Conservation (phyloP, 2,888 invertebrate genomes). For the Limnephilus auricula region DNA sequence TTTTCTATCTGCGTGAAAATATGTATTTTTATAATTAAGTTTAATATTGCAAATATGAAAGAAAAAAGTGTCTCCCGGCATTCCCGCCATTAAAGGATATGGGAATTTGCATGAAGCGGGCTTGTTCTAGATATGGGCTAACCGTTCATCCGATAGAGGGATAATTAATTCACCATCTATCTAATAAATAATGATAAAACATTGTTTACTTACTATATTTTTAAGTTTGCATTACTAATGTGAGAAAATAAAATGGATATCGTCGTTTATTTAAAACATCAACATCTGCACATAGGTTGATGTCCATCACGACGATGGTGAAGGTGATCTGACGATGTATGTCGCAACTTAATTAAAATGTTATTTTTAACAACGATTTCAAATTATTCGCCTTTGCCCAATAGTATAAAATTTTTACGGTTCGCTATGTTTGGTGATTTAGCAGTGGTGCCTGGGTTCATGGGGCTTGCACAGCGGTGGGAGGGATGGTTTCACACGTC, state of each 20-base stretch:
- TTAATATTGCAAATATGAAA: slow-evolving; percentile 43
- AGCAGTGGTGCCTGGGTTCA: too few species aligned
- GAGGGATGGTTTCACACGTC: too few species aligned
- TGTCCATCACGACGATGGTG: not conserved
- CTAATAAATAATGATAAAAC: not conserved
- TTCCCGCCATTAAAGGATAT: slow-evolving; percentile 32
- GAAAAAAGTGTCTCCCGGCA: slow-evolving; percentile 26
- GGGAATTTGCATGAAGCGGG: slow-evolving; percentile 52
- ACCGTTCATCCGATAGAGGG: slow-evolving; percentile 19
- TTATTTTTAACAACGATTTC: too few species aligned
- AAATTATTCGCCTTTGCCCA: too few species aligned
- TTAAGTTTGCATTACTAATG: not conserved
- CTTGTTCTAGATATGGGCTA: slow-evolving; percentile 41
- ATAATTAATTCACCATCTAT: not conserved
- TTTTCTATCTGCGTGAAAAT: slow-evolving; percentile 32
- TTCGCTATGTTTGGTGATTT: too few species aligned
- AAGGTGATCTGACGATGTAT: too few species aligned
- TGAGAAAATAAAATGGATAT: not conserved
- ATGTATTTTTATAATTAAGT: slow-evolving; percentile 42
- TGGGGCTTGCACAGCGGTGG: too few species aligned
- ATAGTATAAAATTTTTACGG: too few species aligned
- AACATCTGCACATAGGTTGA: not conserved
- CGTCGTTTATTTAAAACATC: not conserved
- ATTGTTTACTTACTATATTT: not conserved
- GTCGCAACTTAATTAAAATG: too few species aligned